Base-by-base conservation (phyloP, 2,888 invertebrate species). In the Cheilosia pagana region DNA sequence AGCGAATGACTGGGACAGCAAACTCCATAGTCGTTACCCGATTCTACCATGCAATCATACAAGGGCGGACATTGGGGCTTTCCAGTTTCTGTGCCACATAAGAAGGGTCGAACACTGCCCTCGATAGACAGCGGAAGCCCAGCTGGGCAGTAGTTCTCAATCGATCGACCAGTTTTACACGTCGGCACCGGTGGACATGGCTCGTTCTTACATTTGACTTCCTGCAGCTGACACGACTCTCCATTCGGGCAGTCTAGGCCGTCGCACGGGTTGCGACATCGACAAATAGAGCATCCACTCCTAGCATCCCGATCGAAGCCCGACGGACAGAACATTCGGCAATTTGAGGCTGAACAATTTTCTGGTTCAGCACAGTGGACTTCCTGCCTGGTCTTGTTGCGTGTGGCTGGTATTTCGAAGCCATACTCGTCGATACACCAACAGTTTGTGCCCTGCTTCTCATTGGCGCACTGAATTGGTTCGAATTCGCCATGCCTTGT, bases 341-440 rank as follows among this genome's bases (percentile, higher is more conserved):
- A 97, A 0, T 95, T 95, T 88, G 96, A 96, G 0, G 96, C 96
- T 0, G 96, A 94, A 89, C 97, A 97, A 1, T 95, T 93, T 35
- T 94, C 94, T 0, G 95, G 95, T 55, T 91, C 91, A 39, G 72
- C 72, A 35, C 91, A 91, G 16, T 85, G 88, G 0, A 91, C 91
- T 12, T 86, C 85, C 0, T 88, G 78, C 0, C 89, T 88, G 5
- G 88, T 90, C 12, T 87, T 86, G 52, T 90, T 90, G 0, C 95
- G 95, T 0, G 96, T 97, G 55, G 96, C 96, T 2, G 96, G 94
- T 16, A 96, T 90, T 93, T 97, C 97, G 87, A 94, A 94, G 1
- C 97, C 97, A 83, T 95, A 94, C 81, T 95, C 93, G 89, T 97
- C 96, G 8, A 97, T 96, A 90, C 97, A 97, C 96, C 97, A 97